Conservation (phyloP, 2,888 invertebrate genomes). For the Parnassius glacialis region DNA sequence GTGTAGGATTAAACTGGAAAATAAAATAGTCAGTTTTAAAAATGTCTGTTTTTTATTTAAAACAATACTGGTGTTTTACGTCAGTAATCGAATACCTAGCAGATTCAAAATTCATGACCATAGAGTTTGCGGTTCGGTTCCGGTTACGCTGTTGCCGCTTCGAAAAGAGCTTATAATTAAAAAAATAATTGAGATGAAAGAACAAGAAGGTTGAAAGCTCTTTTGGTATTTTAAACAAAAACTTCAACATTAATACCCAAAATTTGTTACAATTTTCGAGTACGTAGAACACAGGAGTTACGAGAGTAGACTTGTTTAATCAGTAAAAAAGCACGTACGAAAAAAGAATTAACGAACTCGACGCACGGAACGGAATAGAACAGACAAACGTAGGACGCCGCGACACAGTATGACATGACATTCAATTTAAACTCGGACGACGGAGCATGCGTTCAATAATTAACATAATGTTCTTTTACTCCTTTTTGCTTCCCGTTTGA, state of each 20-base stretch:
- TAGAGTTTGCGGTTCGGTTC: no score
- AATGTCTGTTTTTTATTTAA: no score
- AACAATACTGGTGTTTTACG: no score
- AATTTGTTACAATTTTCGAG: neutral
- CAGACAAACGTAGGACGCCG: conserved; percentile 34
- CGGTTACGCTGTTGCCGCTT: no score
- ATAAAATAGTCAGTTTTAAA: no score
- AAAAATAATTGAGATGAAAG: no score
- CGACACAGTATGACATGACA: conserved; percentile 66
- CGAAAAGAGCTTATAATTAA: no score
- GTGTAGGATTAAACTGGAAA: no score
- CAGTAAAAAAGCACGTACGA: conserved; percentile 27
- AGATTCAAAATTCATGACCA: no score
- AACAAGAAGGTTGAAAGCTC: no score
- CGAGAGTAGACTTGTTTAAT: conserved; percentile 24
- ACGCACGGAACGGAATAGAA: conserved; percentile 32
- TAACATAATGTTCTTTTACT: conserved; percentile 81
- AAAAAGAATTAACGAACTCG: conserved; percentile 22
- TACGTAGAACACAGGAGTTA: conserved; percentile 19
- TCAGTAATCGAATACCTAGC: no score
- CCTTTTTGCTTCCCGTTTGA: conserved; percentile 79
- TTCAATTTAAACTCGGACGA: conserved; percentile 77
- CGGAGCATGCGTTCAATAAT: conserved; percentile 74
- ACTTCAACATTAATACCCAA: neutral
- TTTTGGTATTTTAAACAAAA: neutral